These are phyloP conservation scores for Watersipora subatra DNA, from an alignment of 1,140 invertebrate genomes.

Conservation along the genomic window DNA sequence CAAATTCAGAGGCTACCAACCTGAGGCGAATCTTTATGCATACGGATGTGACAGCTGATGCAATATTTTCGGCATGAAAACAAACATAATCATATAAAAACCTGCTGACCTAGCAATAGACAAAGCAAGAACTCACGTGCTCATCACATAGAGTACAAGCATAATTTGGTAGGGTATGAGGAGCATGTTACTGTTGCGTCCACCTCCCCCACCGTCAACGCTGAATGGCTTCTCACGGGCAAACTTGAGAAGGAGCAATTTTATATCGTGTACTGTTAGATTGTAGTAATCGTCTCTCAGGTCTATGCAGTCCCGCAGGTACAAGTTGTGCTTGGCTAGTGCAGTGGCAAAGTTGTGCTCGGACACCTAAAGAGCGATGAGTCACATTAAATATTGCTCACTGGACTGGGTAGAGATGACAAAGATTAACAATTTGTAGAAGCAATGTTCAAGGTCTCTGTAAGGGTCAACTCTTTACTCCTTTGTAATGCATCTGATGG, in stretches of 20 bases:
- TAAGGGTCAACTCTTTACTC: too few species aligned
- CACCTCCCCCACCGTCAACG: constrained; percentile 82
- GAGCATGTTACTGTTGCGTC: constrained; percentile 93
- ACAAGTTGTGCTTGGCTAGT: constrained; percentile 54
- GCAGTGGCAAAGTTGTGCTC: constrained; percentile 88
- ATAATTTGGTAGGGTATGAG: constrained; percentile 85
- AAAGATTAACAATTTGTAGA: too few species aligned
- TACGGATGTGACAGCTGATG: too few species aligned
- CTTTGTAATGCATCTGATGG: too few species aligned
- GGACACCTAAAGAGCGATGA: constrained; percentile 54
- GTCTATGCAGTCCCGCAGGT: constrained; percentile 39
- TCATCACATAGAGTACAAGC: constrained; percentile 86
- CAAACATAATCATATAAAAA: too few species aligned
- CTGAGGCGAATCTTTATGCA: too few species aligned
- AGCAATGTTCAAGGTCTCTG: too few species aligned
- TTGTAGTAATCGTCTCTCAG: constrained; percentile 34
- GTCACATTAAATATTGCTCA: too few species aligned
- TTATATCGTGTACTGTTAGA: constrained; percentile 83
- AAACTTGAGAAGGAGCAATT: constrained; percentile 74
- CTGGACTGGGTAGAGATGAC: too few species aligned
- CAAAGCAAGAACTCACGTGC: constrained; percentile 74
- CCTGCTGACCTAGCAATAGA: too few species aligned
- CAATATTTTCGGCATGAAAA: too few species aligned
- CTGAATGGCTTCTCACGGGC: constrained; percentile 88
- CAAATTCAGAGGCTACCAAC: too few species aligned